Evolutionary conservation across 1,140 invertebrate species (phyloP).

Genomic region (Heliconius nattereri): DNA sequence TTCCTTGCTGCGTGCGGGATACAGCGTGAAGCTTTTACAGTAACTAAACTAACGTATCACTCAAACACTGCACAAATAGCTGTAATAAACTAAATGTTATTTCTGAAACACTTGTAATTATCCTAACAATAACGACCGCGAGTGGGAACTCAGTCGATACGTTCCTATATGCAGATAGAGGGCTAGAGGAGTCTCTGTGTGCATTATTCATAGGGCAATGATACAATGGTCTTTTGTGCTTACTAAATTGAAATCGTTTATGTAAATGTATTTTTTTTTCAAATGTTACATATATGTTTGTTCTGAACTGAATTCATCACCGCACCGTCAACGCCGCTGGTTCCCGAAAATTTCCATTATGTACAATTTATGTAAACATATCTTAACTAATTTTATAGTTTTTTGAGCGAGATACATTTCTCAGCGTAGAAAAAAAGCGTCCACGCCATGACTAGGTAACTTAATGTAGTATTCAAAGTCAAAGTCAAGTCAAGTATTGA

Average conservation of each 20-base stretch:
- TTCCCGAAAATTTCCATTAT: too few relatives aligned
- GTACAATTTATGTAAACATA: too few relatives aligned
- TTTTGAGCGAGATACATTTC: too few relatives aligned
- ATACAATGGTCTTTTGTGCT: background rate
- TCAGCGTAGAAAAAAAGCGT: too few relatives aligned
- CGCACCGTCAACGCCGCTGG: too few relatives aligned
- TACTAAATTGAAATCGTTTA: background rate
- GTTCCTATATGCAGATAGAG: background rate
- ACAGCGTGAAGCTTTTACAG: background rate
- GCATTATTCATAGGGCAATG: background rate
- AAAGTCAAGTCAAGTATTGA: too few relatives aligned
- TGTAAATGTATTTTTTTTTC: background rate
- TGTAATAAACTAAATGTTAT: background rate
- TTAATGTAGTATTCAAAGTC: too few relatives aligned
- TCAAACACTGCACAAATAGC: conserved; percentile 9
- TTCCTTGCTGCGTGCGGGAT: too few relatives aligned
- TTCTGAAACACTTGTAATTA: background rate
- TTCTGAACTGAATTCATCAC: too few relatives aligned
- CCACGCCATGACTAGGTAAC: too few relatives aligned
- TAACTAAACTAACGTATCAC: background rate
- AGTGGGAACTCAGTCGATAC: background rate
- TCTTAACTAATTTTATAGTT: too few relatives aligned
- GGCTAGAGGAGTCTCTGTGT: background rate
- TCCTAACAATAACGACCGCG: background rate
- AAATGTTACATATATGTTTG: too few relatives aligned